Base-by-base conservation (phyloP, 2,888 invertebrate genomes). In the Lycia hirtaria region DNA sequence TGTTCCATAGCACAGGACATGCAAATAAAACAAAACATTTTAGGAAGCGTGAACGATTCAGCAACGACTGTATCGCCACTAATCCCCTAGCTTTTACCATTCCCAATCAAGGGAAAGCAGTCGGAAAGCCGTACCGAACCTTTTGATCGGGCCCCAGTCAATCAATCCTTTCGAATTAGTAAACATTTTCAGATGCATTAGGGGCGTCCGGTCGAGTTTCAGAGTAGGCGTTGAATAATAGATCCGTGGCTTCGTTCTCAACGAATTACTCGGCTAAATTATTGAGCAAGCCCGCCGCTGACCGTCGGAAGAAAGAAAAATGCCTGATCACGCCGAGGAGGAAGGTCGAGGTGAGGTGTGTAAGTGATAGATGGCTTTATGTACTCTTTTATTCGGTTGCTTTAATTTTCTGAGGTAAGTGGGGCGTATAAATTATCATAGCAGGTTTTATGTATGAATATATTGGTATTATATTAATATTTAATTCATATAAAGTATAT, bases 251-350 rank as follows among this genome's bases (percentile, higher is more conserved):
- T 60, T 60, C 72, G 69, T 68, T 73, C 76, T 73, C 69, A 68
- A 83, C 83, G 84, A 87, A 87, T 88, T 86, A 87, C 81, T 70
- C 70, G 72, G 70, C 79, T 88, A 87, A 88, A 89, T 89, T 88
- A 89, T 89, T 86, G 81, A 88, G 72, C 73, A 74, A 72, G 68
- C 78, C 78, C 76, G 76, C 80, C 76, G 76, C 80, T 78, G 80
- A 79, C 78, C 62, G 64, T 33, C 14, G 50, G 32, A 33, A 41
- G 47, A 47, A 51, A 56, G 57, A 57, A 48, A 51, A 52, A 57
- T 43, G 47, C 41, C 30, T 10, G 51, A 56, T 47, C 40, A 56
- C 51, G 48, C 24, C 15, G 15, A 38, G 40, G 33, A 40, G 12
- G 28, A 48, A 40, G 22, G 30, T 40, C 28, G 14, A 14, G 37